These are phyloP conservation scores for Cliona cf. orientalis DNA, from an alignment of 37 sponge, comb jelly and placozoan species.

Conservation along the genomic window DNA sequence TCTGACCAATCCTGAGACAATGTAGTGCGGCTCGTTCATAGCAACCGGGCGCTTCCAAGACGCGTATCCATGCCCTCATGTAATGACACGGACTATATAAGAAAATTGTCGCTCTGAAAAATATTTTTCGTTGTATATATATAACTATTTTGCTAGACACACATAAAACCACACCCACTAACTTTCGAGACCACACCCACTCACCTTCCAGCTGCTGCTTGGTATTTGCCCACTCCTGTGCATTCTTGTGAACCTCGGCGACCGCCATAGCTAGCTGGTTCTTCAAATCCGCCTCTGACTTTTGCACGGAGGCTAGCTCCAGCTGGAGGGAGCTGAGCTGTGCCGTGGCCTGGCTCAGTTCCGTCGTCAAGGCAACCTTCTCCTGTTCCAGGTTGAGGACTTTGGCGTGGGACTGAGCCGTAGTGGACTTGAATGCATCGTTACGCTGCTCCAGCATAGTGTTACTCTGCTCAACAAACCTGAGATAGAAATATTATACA, in stretches of 20 bases:
- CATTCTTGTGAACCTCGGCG: slow-evolving; percentile 67
- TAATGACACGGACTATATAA: no score
- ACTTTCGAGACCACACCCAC: no score
- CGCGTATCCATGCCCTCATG: no score
- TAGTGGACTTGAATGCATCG: slow-evolving; percentile 92
- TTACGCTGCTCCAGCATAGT: slow-evolving; percentile 89
- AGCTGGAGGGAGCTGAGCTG: slow-evolving; percentile 73
- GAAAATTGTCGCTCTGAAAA: no score
- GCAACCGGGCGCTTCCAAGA: no score
- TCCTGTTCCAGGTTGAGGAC: slow-evolving; percentile 89
- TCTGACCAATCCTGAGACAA: no score
- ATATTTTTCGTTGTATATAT: no score
- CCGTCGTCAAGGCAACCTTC: slow-evolving; percentile 80
- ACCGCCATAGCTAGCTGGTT: slow-evolving; percentile 81
- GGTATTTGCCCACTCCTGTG: slow-evolving; percentile 64
- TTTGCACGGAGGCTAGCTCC: slow-evolving; percentile 47
- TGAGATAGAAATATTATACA: slow-evolving; percentile 1
- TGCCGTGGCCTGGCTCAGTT: slow-evolving; percentile 61
- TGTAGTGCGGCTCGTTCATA: no score
- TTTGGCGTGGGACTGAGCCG: slow-evolving; percentile 83
- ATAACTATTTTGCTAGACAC: no score
- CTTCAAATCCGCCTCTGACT: slow-evolving; percentile 78
- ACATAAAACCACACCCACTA: no score
- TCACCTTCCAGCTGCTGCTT: slow-evolving; percentile 72
- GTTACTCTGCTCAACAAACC: slow-evolving; percentile 97